Evolutionary conservation across 2,797 vertebrate species (phyloP).

Genomic region (Eospalax fontanierii): DNA sequence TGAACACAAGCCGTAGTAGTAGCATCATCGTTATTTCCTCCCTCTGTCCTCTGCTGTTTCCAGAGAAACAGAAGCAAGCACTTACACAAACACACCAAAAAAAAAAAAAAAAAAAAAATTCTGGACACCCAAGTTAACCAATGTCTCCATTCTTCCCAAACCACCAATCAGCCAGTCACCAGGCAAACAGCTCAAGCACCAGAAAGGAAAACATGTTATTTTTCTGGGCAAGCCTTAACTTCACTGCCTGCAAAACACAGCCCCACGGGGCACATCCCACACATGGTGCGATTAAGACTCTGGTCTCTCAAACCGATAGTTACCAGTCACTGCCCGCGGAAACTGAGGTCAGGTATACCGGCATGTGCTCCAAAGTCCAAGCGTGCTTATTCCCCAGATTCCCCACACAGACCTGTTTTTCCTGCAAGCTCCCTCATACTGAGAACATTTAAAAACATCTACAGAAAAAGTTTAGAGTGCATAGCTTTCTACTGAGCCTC

Average conservation of each 20-base stretch:
- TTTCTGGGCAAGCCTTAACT: conserved; percentile 88
- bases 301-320: conserved; percentile 88
- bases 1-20: background rate
- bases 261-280: conserved; percentile 84
- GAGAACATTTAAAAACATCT: background rate
- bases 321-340: conserved; percentile 81
- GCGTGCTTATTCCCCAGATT: background rate
- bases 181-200: conserved; percentile 81
- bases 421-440: background rate
- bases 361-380: background rate
- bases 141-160: conserved; percentile 79
- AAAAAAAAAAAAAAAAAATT: background rate
- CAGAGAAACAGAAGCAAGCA: conserved; percentile 80
- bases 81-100: conserved; percentile 68
- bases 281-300: conserved; percentile 83
- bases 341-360: conserved; percentile 78
- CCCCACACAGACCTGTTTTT: background rate
- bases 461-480: background rate
- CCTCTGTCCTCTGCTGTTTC: conserved; percentile 72
- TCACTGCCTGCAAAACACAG: conserved; percentile 83
- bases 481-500: background rate
- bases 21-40: conserved; percentile 60
- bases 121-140: conserved; percentile 80
- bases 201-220: conserved; percentile 86
- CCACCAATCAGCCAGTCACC: conserved; percentile 81